Conservation (phyloP, 2,113 vertebrate genomes). For the Protobothrops flavoviridis region DNA sequence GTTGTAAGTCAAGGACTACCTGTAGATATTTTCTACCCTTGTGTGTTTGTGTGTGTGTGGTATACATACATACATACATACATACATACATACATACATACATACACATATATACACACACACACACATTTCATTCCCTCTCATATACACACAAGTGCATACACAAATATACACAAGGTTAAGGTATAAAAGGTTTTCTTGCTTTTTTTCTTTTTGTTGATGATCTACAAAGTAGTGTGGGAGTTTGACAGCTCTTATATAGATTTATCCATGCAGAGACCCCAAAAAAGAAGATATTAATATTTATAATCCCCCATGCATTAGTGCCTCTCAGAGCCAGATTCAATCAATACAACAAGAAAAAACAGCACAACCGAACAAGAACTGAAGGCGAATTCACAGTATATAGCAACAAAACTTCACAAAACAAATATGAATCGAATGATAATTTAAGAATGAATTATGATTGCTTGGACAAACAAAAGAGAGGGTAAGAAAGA, state of each 20-base stretch:
- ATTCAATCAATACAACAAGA: not conserved
- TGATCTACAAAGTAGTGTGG: not conserved
- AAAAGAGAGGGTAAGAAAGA: not conserved
- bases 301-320: not conserved
- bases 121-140: not conserved
- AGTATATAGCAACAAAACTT: not conserved
- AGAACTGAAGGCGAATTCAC: not conserved
- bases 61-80: too few relatives aligned
- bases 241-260: not conserved
- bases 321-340: not conserved
- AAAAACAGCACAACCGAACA: not conserved
- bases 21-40: too few relatives aligned
- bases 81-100: too few relatives aligned
- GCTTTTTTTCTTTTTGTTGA: not conserved
- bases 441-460: not conserved
- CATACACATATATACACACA: too few relatives aligned
- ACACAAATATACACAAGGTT: not conserved
- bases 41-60: too few relatives aligned
- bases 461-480: not conserved
- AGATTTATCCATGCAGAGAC: not conserved
- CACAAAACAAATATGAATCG: not conserved
- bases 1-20: too few relatives aligned
- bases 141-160: not conserved
- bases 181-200: not conserved
- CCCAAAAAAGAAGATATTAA: not conserved